These are phyloP conservation scores for Procambarus clarkii DNA, from an alignment of 1,140 invertebrate species.

Conservation along the genomic window DNA sequence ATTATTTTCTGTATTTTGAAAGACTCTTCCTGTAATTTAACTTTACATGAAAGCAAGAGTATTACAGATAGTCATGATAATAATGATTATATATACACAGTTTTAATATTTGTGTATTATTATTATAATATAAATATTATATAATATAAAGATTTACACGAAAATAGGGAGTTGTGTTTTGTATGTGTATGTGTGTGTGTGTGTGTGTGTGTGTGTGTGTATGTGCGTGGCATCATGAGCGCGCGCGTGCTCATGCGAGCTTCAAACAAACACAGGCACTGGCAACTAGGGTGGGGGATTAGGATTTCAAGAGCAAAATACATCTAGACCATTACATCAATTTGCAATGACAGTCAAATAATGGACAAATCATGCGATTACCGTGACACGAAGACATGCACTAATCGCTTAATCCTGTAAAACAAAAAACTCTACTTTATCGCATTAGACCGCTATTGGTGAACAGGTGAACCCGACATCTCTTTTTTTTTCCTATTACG, in stretches of 20 bases:
- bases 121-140: no score
- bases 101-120: no score
- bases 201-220: background rate
- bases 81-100: no score
- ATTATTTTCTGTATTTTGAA: no score
- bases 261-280: background rate
- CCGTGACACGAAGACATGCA: constrained; percentile 57
- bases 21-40: no score
- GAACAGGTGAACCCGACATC: no score
- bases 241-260: background rate
- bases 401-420: constrained; percentile 45
- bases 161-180: background rate
- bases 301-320: constrained; percentile 46
- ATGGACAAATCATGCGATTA: constrained; percentile 52
- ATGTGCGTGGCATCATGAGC: background rate
- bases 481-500: constrained; percentile 18
- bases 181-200: background rate
- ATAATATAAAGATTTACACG: no score
- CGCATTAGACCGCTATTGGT: constrained; percentile 32
- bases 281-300: background rate
- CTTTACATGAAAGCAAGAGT: no score
- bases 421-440: constrained; percentile 31
- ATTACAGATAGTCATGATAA: no score
- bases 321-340: constrained; percentile 42
- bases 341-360: constrained; percentile 52